These are phyloP conservation scores for Coendou prehensilis DNA, from an alignment of 2,797 vertebrate genomes.

Conservation along the genomic window DNA sequence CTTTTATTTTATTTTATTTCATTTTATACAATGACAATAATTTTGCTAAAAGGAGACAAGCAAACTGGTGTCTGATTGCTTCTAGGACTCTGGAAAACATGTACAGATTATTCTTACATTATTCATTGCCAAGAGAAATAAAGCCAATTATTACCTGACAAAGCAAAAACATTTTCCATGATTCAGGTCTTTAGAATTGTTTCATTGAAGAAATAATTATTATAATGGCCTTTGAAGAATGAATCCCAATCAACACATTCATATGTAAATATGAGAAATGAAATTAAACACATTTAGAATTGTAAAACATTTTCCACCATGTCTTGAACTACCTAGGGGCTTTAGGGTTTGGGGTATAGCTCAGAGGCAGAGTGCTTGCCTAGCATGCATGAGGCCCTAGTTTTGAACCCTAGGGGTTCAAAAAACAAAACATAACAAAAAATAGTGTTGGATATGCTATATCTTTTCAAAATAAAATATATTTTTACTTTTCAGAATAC, in stretches of 20 bases:
- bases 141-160: constrained; percentile 54
- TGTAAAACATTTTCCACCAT: neutral
- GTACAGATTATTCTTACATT: constrained; percentile 44
- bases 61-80: neutral
- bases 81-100: constrained; percentile 38
- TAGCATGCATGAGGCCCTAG: neutral
- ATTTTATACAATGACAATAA: constrained; percentile 63
- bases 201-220: constrained; percentile 21
- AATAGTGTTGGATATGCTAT: neutral
- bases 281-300: constrained; percentile 56
- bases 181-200: constrained; percentile 54
- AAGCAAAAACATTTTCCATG: neutral
- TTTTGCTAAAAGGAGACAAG: neutral
- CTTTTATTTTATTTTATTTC: constrained; percentile 41
- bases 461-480: constrained; percentile 53
- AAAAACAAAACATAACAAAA: neutral
- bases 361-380: neutral
- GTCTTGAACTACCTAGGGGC: neutral
- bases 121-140: constrained; percentile 12
- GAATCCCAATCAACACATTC: constrained; percentile 31
- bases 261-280: constrained; percentile 58
- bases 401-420: neutral
- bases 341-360: neutral
- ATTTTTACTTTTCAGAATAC: constrained; percentile 3
- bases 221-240: constrained; percentile 14